Evolutionary conservation across 53 echinoderm and acorn worm species (phyloP).

Genomic region (Patiria pectinifera): DNA sequence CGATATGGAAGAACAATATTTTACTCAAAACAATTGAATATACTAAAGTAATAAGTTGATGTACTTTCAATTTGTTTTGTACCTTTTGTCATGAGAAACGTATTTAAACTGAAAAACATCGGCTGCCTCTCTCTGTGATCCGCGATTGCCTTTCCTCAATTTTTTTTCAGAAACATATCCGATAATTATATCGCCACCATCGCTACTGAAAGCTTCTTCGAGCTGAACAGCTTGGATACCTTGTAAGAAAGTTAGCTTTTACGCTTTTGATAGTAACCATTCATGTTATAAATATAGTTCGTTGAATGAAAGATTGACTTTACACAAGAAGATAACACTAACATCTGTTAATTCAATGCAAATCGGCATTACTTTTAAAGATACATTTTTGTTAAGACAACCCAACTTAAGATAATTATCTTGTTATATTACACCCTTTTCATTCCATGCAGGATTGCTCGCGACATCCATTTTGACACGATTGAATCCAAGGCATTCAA

Average conservation of each 20-base stretch:
- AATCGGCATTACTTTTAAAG: no score
- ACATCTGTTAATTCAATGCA: no score
- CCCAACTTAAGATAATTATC: neutral
- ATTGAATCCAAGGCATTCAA: neutral
- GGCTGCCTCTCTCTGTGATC: neutral
- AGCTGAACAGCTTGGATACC: neutral
- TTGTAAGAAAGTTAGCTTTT: conserved; percentile 11
- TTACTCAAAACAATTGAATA: neutral
- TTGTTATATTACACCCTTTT: neutral
- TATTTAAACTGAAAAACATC: no score
- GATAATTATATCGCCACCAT: neutral
- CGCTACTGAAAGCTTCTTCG: neutral
- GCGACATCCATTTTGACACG: neutral
- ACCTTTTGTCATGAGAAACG: no score
- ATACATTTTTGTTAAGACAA: no score
- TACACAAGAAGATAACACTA: no score
- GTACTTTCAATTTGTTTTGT: neutral
- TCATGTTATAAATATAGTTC: no score
- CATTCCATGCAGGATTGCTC: neutral
- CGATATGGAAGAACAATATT: neutral
- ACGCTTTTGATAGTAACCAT: no score
- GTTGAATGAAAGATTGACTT: no score
- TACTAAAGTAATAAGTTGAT: neutral
- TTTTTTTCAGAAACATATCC: conserved; percentile 27
- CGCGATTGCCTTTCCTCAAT: neutral